These are phyloP conservation scores for Lepidocyrtoides sp. DNA, from an alignment of 2,888 invertebrate species.

Conservation along the genomic window DNA sequence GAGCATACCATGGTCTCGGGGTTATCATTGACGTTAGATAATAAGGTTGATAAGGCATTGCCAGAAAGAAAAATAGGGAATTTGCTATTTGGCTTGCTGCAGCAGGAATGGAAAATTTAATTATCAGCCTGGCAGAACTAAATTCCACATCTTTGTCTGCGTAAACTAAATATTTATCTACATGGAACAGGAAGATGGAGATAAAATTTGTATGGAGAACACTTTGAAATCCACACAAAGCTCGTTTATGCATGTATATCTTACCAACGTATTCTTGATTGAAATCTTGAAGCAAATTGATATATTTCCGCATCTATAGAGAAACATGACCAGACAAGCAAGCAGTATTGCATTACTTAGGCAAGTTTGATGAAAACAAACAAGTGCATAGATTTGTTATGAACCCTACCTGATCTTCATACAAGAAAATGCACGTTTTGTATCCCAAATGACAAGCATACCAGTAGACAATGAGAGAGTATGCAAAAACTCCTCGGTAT, in stretches of 20 bases:
- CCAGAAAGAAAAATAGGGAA: constrained; percentile 60
- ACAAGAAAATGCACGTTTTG: constrained; percentile 30
- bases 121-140: constrained; percentile 33
- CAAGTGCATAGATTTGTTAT: not conserved
- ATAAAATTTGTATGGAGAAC: no score
- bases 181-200: no score
- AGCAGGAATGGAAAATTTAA: constrained; percentile 63
- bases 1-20: constrained; percentile 65
- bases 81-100: constrained; percentile 52
- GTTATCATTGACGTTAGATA: constrained; percentile 55
- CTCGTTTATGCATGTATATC: no score
- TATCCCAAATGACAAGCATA: constrained; percentile 65
- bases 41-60: constrained; percentile 43
- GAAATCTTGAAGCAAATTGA: constrained; percentile 64
- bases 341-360: no score
- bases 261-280: constrained; percentile 69
- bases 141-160: constrained; percentile 35
- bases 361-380: no score
- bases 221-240: no score
- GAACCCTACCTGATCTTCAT: constrained; percentile 41
- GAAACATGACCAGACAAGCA: no score
- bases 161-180: constrained; percentile 43
- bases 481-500: constrained; percentile 67
- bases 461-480: constrained; percentile 70
- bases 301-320: constrained; percentile 65